Conservation (phyloP, 1,140 invertebrate genomes). For the Rhyzopertha dominica region DNA sequence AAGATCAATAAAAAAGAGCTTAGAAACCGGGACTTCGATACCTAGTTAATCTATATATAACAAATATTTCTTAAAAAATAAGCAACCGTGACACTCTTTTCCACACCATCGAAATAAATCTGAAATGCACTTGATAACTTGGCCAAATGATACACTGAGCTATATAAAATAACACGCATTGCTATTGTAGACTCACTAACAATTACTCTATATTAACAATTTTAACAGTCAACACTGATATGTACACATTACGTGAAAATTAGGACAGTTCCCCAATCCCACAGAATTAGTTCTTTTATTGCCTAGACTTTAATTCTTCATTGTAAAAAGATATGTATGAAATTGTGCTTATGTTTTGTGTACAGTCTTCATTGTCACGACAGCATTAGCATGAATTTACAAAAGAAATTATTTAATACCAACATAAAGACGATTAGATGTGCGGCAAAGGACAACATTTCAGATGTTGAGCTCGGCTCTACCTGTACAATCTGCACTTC, state of each 20-base stretch:
- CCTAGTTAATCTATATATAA: slow-evolving; percentile 8
- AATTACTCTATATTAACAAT: slow-evolving; percentile 30
- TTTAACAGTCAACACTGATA: slow-evolving; percentile 43
- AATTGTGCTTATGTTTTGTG: slow-evolving; percentile 23
- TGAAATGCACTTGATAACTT: background rate
- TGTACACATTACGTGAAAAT: slow-evolving; percentile 25
- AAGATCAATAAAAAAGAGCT: no score
- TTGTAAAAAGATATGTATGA: slow-evolving; percentile 34
- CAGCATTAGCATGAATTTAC: slow-evolving; percentile 21
- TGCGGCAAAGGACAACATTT: slow-evolving; percentile 9
- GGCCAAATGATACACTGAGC: background rate
- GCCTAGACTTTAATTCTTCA: slow-evolving; percentile 16
- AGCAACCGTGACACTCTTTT: background rate
- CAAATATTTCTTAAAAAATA: slow-evolving; percentile 1
- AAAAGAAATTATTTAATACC: slow-evolving; percentile 23
- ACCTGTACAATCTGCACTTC: slow-evolving; percentile 70
- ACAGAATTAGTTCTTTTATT: slow-evolving; percentile 1
- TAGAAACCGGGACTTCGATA: no score
- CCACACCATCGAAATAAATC: background rate
- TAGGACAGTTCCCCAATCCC: background rate
- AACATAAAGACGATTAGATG: slow-evolving; percentile 20
- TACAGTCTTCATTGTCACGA: slow-evolving; percentile 41
- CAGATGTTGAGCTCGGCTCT: slow-evolving; percentile 34
- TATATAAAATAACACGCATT: background rate
- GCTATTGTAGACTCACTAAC: slow-evolving; percentile 1